Conservation (phyloP, 2,113 vertebrate genomes). For the Cygnus atratus region DNA sequence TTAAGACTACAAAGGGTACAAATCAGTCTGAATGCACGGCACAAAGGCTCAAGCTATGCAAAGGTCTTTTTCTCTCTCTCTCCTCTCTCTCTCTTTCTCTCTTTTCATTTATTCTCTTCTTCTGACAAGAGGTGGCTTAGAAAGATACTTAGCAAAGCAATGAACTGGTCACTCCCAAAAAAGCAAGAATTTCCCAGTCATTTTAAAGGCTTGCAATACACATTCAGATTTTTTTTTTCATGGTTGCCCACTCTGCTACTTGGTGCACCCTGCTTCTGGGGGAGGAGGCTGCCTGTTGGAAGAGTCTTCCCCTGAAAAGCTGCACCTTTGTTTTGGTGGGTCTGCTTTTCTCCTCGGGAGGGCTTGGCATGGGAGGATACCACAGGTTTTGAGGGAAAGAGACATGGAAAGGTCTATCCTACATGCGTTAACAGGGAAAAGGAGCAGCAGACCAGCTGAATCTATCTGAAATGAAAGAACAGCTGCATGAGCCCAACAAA, state of each 20-base stretch:
- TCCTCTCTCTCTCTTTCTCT: constrained; percentile 64
- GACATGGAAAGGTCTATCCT: not conserved
- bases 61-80: constrained; percentile 79
- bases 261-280: not conserved
- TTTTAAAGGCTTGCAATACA: constrained; percentile 2
- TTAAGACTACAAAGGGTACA: constrained; percentile 99
- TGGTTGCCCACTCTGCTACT: not conserved
- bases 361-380: not conserved
- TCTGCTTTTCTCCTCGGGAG: not conserved
- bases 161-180: constrained; percentile 63
- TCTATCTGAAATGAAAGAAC: not conserved
- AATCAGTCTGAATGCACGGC: constrained; percentile 96
- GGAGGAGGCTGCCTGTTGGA: not conserved
- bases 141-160: constrained; percentile 74
- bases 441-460: accelerated
- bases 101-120: constrained; percentile 77
- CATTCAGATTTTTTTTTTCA: not conserved
- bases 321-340: not conserved
- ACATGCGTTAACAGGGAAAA: not conserved
- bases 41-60: constrained; percentile 90
- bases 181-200: constrained; percentile 50
- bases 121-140: constrained; percentile 77
- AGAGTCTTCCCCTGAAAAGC: not conserved
- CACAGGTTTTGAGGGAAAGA: not conserved
- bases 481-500: not conserved